Evolutionary conservation across 2,888 invertebrate genomes (phyloP), one percentile per base, ranked within the genome.

Genomic region (Ischnura elegans): DNA sequence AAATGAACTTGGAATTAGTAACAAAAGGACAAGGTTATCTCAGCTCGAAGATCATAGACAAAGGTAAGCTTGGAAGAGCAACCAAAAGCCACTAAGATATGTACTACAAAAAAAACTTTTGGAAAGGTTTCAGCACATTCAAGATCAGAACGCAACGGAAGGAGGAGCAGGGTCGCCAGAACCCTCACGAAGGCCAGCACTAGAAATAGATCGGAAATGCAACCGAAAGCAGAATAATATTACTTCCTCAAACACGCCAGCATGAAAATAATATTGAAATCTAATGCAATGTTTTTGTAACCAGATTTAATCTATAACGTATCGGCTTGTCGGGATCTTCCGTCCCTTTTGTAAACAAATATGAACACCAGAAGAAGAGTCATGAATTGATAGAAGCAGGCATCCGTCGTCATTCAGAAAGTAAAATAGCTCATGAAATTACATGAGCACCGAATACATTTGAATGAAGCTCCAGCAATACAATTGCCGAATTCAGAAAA

Each of bases 191-290:
- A 61, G 90, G 90, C 55, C 61, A 66, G 19, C 36, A 61, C 90
- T 90, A 90, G 61, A 90, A n/a, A 90, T 61, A 90, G 90, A 61
- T 90, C 43, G 90, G 19, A 43, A 43, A 51, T 90, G 90, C 61
- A 90, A 61, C 55, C 25, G 43, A 90, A 61, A 90, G 51, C 47
- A 47, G 46, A n/a, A 46, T 25, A 86, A 45, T 45, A 46, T 45
- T 19, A 45, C 86, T 86, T 86, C 36, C 86, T 45, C 86, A 46
- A 76, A 86, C 86, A 86, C 43, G n/a, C 21, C 42, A 51, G 51
- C n/a, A 1, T 61, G 61, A 21, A 61, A 21, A 61, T 1, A 1
- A 1, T 25, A 61, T n/a, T 1, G 61, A 21, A 51, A 13, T 21
- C 61, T 25, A 16, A 61, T 61, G 25, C 61, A 25, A n/a, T 25